Evolutionary conservation across 2,797 vertebrate genomes (phyloP).

Genomic region (Mormyrus proboscirostris): DNA sequence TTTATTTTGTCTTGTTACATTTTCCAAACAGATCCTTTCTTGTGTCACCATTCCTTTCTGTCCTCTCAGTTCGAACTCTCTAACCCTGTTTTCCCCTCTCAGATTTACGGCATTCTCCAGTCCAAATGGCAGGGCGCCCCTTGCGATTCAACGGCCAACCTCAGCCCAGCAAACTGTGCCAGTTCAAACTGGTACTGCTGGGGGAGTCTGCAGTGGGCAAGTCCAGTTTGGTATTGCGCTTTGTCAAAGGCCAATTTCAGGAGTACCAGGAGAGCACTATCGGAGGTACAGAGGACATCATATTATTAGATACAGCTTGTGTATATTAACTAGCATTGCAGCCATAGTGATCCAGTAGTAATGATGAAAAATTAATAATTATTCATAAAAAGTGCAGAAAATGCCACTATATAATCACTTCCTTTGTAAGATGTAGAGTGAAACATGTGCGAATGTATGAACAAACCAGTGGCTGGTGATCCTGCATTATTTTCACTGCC

Average conservation of each 20-base stretch:
- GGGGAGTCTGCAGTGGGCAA: constrained; percentile 71
- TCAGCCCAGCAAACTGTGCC: constrained; percentile 66
- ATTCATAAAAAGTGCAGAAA: background rate
- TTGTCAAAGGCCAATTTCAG: constrained; percentile 71
- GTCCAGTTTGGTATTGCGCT: constrained; percentile 68
- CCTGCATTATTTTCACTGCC: background rate
- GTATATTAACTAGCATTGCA: background rate
- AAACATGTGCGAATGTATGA: background rate
- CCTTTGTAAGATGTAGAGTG: background rate
- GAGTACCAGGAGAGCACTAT: constrained; percentile 73
- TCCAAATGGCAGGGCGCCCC: constrained; percentile 63
- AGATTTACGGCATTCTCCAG: constrained; percentile 21
- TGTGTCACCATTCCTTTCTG: background rate
- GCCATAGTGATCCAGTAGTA: background rate
- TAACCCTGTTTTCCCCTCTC: constrained; percentile 1
- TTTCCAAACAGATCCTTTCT: background rate
- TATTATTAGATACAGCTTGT: background rate
- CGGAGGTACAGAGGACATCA: constrained; percentile 52
- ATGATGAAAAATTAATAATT: background rate
- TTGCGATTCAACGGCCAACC: constrained; percentile 69
- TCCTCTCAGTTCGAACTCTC: constrained; percentile 10
- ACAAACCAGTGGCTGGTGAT: background rate
- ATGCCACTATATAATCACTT: background rate
- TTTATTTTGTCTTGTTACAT: constrained; percentile 20
- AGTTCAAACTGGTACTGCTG: constrained; percentile 69